A percentile compares a stretch with the other conserved stretches of the same genome.
These are phyloP conservation scores for Cranoglanis bouderius DNA, from an alignment of 2,113 vertebrate species.

Conservation along the genomic window DNA sequence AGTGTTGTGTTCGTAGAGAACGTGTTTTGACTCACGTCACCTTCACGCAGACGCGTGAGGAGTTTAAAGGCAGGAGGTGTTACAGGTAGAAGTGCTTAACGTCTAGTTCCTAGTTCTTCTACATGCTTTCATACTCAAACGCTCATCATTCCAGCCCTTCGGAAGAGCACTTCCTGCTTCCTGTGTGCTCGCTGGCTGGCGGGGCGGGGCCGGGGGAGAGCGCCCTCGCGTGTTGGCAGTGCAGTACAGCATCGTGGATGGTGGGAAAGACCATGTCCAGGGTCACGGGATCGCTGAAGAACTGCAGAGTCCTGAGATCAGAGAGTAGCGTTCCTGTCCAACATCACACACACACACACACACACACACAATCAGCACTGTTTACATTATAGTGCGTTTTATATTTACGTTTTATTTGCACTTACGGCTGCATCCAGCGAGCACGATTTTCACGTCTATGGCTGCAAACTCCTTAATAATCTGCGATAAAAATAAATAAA, in stretches of 20 bases:
- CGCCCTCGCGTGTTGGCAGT: constrained; percentile 65
- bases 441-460: constrained; percentile 78
- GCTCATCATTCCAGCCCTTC: not conserved
- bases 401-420: not conserved
- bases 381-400: not conserved
- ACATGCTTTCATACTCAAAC: not conserved
- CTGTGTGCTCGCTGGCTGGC: not conserved
- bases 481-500: constrained; percentile 69
- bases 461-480: constrained; percentile 85
- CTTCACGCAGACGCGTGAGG: not conserved
- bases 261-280: constrained; percentile 83
- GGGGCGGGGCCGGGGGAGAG: not conserved
- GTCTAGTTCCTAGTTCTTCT: not conserved
- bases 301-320: constrained; percentile 80
- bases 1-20: not conserved
- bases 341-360: constrained; percentile 22
- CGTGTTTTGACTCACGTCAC: not conserved
- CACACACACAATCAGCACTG: not conserved
- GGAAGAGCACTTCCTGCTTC: not conserved
- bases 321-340: constrained; percentile 78
- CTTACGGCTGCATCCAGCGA: constrained; percentile 87
- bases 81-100: not conserved
- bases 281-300: constrained; percentile 77
- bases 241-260: constrained; percentile 86
- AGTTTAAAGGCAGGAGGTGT: constrained; percentile 2